A percentile compares a stretch with the other conserved stretches of the same genome.
Conservation (phyloP, 2,797 vertebrate genomes). For the Alca torda region DNA sequence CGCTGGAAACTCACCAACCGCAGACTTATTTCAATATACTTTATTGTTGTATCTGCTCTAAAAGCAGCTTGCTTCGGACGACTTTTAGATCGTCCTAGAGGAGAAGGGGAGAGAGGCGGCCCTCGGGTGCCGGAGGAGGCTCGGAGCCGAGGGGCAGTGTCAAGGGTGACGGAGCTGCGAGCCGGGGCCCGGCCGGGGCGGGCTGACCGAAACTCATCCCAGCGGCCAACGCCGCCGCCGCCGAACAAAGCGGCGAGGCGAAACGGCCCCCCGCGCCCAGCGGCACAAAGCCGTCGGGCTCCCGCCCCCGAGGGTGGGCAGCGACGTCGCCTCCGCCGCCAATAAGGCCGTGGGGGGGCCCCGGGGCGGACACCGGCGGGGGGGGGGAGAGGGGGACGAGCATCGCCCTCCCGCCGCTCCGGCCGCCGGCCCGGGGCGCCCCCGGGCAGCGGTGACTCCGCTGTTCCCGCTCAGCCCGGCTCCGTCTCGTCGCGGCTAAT, state of each 20-base stretch:
- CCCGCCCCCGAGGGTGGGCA: neutral
- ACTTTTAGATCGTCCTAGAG: neutral
- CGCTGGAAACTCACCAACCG: conserved; percentile 70
- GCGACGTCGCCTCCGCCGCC: neutral
- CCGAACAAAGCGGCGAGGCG: neutral
- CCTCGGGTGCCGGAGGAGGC: neutral
- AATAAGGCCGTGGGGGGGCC: neutral
- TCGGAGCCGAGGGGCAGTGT: neutral
- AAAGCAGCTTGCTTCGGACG: conserved; percentile 17
- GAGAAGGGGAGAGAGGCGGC: neutral
- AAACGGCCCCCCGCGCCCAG: neutral
- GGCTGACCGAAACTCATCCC: neutral
- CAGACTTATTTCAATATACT: conserved; percentile 66
- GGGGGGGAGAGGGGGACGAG: neutral
- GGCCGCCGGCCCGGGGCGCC: neutral
- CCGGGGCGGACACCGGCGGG: neutral
- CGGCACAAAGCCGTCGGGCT: neutral
- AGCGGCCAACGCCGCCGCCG: neutral
- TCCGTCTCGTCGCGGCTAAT: conserved; percentile 63
- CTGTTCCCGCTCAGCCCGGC: conserved; percentile 45
- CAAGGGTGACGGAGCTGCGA: neutral
- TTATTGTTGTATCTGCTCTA: conserved; percentile 57
- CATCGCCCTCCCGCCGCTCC: neutral
- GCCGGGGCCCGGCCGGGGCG: neutral
- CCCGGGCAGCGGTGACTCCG: neutral